Conservation (phyloP, 2,113 vertebrate genomes). For the Paraplagusia blochii region DNA sequence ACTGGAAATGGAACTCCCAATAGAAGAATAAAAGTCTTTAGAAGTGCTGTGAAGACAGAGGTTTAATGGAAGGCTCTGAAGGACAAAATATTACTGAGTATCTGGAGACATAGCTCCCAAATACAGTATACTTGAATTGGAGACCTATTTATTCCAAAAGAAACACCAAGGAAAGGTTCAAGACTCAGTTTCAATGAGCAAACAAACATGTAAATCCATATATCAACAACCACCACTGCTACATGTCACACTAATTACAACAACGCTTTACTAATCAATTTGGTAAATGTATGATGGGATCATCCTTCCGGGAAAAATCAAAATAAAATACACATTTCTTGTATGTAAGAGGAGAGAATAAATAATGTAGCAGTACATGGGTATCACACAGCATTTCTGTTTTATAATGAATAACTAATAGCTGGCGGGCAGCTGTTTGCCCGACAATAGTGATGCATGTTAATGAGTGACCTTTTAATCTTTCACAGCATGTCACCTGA, state of each 20-base stretch:
- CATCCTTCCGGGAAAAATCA: not conserved
- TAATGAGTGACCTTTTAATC: slow-evolving; percentile 28
- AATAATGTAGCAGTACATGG: slow-evolving; percentile 36
- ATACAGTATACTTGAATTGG: too few species aligned
- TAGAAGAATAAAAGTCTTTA: too few species aligned
- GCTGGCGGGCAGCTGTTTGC: slow-evolving; percentile 36
- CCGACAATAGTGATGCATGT: slow-evolving; percentile 24
- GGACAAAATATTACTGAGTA: too few species aligned
- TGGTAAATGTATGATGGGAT: not conserved
- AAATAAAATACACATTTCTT: slow-evolving; percentile 2
- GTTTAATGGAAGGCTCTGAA: too few species aligned
- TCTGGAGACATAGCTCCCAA: too few species aligned
- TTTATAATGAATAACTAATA: slow-evolving; percentile 33
- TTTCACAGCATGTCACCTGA: not conserved
- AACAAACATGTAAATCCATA: too few species aligned
- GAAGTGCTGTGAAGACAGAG: too few species aligned
- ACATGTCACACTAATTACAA: too few species aligned
- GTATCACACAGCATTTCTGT: slow-evolving; percentile 33
- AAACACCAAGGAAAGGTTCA: too few species aligned
- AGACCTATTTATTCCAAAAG: too few species aligned
- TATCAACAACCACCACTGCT: not conserved
- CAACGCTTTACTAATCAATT: slow-evolving; percentile 1
- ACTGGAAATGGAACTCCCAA: too few species aligned
- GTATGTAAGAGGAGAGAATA: not conserved
- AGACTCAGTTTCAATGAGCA: too few species aligned